Evolutionary conservation across 2,888 invertebrate species (phyloP).

Genomic region (Apamea anceps): DNA sequence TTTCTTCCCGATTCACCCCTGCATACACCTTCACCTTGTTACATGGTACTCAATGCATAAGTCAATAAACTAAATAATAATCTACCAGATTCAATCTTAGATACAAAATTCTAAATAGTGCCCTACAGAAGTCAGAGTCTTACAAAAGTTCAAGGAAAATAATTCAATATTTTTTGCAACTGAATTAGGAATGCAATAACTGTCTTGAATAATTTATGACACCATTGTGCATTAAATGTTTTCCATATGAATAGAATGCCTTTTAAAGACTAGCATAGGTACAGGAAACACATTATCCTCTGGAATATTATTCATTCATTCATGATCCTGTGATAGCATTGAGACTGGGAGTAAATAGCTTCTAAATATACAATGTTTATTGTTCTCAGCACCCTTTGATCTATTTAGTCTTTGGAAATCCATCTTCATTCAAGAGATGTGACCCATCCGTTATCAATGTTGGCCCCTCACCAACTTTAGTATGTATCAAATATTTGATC

Average conservation of each 20-base stretch:
- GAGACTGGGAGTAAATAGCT: conserved; percentile 16
- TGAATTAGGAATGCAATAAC: not conserved
- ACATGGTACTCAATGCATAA: no score
- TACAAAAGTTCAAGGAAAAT: not conserved
- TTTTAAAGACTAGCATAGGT: not conserved
- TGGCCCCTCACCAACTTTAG: conserved; percentile 95
- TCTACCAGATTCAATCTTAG: not conserved
- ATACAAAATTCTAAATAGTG: not conserved
- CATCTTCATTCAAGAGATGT: conserved; percentile 80
- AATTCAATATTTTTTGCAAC: not conserved
- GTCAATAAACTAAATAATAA: not conserved
- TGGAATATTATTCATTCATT: conserved; percentile 26
- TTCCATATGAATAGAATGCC: conserved; percentile 9
- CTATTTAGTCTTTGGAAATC: conserved; percentile 69
- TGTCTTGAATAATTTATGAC: conserved; percentile 22
- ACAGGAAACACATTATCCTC: conserved; percentile 10
- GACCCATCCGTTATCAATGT: conserved; percentile 83
- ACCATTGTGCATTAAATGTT: conserved; percentile 3
- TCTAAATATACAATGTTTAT: conserved; percentile 21
- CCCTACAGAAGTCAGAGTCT: no score
- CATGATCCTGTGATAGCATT: conserved; percentile 38
- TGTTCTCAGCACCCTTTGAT: conserved; percentile 1
- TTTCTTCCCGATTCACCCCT: no score
- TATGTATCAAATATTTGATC: conserved; percentile 95
- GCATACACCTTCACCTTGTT: no score